Base-by-base conservation (phyloP, 2,888 invertebrate genomes). In the Lacanobia wlatinum region DNA sequence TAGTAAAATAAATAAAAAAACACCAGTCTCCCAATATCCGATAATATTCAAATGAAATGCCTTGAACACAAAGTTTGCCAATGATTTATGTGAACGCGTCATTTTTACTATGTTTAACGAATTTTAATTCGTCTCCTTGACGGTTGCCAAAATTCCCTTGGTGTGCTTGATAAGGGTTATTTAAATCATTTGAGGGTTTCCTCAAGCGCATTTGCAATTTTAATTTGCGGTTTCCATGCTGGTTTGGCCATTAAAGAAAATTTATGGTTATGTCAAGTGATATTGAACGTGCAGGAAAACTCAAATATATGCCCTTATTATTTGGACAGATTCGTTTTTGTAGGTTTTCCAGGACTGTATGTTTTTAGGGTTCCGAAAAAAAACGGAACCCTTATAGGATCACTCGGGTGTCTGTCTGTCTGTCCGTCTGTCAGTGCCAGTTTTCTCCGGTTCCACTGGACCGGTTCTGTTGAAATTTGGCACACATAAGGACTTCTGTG, bases 81-180 rank as follows among this genome's bases (percentile, higher is more conserved):
- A 56, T 76, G 34, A 80, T 76, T 76, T 69, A 76, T 80, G 60
- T 69, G 52, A 63, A 76, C 67, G 18, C n/a, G 18, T 34, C 48
- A 43, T 59, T 70, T 77, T 70, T 28, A 48, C 18, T 70, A 66
- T 50, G 73, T 43, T 50, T 18, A 6, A 10, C 16, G 82, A 77
- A 82, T 82, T 70, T 77, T 28, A 84, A 82, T 81, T 58, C 14
- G 43, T 1, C 7, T 9, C 58, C 55, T 60, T 72, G 77, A 43
- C 2, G n/a, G 2, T 68, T 71, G 71, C 69, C 84, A 64, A 77
- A 82, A 76, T 72, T 58, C 50, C 55, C n/a, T 69, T 61, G 55
- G 10, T 40, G 34, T 4, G 0, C 10, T 38, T 38, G 68, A 40
- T 55, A 48, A 58, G 52, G 59, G 40, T 16, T 18, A 65, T n/a